phyloP scores from a whole-genome alignment of 1,140 invertebrate genomes.

The Pseudachorutes palmiensis region DNA sequence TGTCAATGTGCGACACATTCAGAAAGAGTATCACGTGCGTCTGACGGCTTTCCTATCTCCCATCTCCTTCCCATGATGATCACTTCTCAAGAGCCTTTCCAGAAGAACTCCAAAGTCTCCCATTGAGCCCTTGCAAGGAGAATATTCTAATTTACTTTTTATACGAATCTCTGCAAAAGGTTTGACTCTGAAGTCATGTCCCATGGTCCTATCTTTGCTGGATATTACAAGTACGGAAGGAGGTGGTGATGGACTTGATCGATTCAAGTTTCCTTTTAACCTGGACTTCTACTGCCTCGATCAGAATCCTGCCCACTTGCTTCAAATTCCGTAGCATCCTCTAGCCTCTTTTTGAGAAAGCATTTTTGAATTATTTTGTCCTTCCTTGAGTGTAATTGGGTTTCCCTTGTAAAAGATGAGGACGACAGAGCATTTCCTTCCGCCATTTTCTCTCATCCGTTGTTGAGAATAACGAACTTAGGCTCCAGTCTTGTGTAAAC shows the following conservation, averaged over 20 bases:
- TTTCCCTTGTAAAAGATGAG: neutral
- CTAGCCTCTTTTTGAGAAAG: neutral
- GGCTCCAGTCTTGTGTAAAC: slow-evolving; percentile 1
- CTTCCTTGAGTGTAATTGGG: slow-evolving; percentile 2
- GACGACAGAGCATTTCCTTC: neutral
- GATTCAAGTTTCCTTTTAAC: no score
- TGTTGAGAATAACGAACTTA: neutral
- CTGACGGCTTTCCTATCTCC: slow-evolving; percentile 8
- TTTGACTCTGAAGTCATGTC: neutral
- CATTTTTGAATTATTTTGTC: neutral
- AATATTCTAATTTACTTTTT: slow-evolving; percentile 12
- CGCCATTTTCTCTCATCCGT: neutral
- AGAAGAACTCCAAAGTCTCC: neutral
- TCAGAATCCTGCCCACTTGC: no score
- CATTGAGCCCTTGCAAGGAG: neutral
- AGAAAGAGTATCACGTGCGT: neutral
- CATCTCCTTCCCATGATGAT: neutral
- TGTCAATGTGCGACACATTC: neutral
- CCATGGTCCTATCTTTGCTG: neutral
- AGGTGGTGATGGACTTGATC: neutral
- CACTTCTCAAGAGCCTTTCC: slow-evolving; percentile 1
- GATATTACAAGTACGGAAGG: neutral
- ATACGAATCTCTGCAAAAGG: neutral
- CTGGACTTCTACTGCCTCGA: no score
- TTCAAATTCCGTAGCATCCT: no score